Evolutionary conservation across 2,888 invertebrate species (phyloP).

Genomic region (Scaptomyza reducta): DNA sequence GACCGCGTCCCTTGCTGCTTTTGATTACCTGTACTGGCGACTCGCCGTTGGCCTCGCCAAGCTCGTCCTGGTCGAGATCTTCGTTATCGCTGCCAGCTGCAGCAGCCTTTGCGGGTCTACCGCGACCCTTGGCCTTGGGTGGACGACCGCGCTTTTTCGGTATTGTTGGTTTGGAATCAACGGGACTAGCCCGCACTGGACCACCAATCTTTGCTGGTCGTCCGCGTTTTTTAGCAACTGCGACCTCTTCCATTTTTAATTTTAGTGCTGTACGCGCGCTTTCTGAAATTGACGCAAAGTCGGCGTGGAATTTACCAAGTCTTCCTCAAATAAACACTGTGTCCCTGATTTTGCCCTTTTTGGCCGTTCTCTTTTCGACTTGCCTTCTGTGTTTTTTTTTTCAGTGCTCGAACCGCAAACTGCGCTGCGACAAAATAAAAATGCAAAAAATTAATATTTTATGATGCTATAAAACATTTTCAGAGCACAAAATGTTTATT

Average conservation of each 20-base stretch:
- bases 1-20: slow-evolving; percentile 69
- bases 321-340: slow-evolving; percentile 6
- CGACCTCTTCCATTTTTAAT: slow-evolving; percentile 51
- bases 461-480: not conserved
- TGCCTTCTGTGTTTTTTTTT: slow-evolving; percentile 28
- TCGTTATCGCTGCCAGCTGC: slow-evolving; percentile 28
- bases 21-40: not conserved
- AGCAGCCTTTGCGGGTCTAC: slow-evolving; percentile 56
- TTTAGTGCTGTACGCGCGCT: not conserved
- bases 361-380: slow-evolving; percentile 11
- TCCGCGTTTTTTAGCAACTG: slow-evolving; percentile 56
- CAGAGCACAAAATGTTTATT: not conserved
- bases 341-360: slow-evolving; percentile 2
- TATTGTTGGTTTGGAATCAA: slow-evolving; percentile 39
- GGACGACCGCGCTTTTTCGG: slow-evolving; percentile 80
- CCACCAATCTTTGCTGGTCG: slow-evolving; percentile 51
- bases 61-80: slow-evolving; percentile 50
- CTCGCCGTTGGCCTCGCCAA: slow-evolving; percentile 33
- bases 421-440: slow-evolving; percentile 20
- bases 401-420: slow-evolving; percentile 11
- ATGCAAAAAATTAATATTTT: not conserved
- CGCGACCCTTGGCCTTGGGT: slow-evolving; percentile 62
- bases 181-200: slow-evolving; percentile 27
- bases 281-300: not conserved
- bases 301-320: slow-evolving; percentile 1